Evolutionary conservation across 2,888 invertebrate genomes (phyloP), one percentile per base, ranked within the genome.

Genomic region (Eubasilissa splendida): DNA sequence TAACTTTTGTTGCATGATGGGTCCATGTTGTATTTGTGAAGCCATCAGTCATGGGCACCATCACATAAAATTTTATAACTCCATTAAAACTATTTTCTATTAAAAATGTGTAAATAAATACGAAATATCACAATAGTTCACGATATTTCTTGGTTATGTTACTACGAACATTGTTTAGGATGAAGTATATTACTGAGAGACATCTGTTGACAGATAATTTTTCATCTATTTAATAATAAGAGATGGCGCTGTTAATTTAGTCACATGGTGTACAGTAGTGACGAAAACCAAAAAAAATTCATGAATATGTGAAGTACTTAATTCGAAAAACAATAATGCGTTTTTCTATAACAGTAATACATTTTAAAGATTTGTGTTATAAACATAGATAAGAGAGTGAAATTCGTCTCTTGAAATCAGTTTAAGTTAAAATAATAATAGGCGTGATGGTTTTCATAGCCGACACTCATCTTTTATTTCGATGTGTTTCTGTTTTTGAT

Each of bases 1-100:
- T 89, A 94, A 94, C 86, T 90, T 83, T 88, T 90, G 90, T 86
- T 89, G 81, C 66, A 66, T 90, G 84, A 85, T 85, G 87, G 76
- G 77, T 70, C 81, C 81, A 81, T 81, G 78, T 81, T 79, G 78
- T 76, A 78, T 81, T 79, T 75, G 81, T 60, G 90, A 90, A 89
- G 90, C 90, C 90, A 90, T 90, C 77, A 88, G 87, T 88, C 88
- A 88, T 87, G 88, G 88, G 88, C 88, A 88, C 85, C 88, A 89
- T 90, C 88, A 90, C 90, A 90, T 90, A 89, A 90, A 90, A 63
- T 63, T 80, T 79, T 81, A 71, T 79, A 63, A 82, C 56, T 79
- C 33, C 76, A 79, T 79, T 77, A 52, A 56, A 79, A 76, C 56
- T 31, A 58, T 66, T 52, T 70, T 70, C 52, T 54, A 66, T 70